These are phyloP conservation scores for Grammomys surdaster DNA, from an alignment of 2,113 vertebrate species.

Conservation along the genomic window DNA sequence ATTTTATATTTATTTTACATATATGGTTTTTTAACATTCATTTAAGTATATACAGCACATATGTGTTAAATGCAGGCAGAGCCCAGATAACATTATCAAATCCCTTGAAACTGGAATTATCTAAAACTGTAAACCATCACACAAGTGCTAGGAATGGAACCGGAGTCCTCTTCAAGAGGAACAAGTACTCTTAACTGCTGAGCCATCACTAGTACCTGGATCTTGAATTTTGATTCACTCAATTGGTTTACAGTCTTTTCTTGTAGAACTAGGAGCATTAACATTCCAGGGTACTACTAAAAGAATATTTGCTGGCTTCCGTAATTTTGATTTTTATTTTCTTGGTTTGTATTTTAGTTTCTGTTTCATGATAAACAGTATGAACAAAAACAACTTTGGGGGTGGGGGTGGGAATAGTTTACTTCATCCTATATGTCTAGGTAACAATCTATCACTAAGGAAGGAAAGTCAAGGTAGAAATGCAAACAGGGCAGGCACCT, in stretches of 20 bases:
- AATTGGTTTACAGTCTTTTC: not conserved
- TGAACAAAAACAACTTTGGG: not conserved
- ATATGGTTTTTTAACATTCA: not conserved
- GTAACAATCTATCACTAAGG: not conserved
- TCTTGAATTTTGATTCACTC: not conserved
- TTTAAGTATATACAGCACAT: not conserved
- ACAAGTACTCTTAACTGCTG: not conserved
- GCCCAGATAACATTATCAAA: not conserved
- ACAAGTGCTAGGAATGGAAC: not conserved
- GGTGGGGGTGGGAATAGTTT: no score
- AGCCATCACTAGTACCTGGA: not conserved
- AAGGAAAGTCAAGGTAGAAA: not conserved
- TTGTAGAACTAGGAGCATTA: not conserved
- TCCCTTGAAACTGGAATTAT: not conserved
- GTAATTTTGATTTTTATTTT: not conserved
- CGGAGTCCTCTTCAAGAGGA: not conserved
- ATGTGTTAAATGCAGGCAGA: not conserved
- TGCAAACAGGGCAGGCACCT: no score
- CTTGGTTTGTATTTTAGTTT: not conserved
- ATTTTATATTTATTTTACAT: not conserved
- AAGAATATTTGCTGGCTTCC: not conserved
- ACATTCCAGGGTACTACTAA: not conserved
- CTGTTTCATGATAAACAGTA: not conserved
- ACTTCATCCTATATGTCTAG: not conserved
- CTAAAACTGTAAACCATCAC: not conserved